Percentiles rank a stretch among this genome's conserved stretches.
These are phyloP conservation scores for Pollimyrus isidori DNA, from an alignment of 2,113 vertebrate species.

Conservation along the genomic window DNA sequence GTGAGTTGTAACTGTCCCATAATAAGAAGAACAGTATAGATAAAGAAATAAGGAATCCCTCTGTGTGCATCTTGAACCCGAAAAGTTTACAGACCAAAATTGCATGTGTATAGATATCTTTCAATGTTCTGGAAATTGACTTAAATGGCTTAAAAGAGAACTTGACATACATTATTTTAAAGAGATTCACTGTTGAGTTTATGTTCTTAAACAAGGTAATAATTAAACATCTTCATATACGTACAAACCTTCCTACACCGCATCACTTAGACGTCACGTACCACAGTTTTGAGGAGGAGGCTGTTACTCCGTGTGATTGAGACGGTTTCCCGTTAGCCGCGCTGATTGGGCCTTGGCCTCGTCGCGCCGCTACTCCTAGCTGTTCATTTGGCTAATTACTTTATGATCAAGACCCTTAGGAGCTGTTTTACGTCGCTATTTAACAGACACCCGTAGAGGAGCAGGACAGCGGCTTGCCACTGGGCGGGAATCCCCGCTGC, in stretches of 20 bases:
- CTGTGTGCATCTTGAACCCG: not conserved
- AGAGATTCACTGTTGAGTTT: not conserved
- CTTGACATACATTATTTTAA: not conserved
- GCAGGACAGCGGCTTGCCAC: not conserved
- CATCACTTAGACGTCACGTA: not conserved
- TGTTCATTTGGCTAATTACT: not conserved
- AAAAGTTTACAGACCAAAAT: not conserved
- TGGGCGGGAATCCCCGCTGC: not conserved
- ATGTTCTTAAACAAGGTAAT: not conserved
- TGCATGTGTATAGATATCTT: not conserved
- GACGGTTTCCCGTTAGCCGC: not conserved
- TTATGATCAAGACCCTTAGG: not conserved
- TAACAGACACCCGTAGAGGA: not conserved
- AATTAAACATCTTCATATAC: not conserved
- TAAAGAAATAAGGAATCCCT: not conserved
- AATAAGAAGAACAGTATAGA: not conserved
- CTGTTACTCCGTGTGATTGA: not conserved
- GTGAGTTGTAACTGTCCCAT: not conserved
- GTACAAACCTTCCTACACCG: not conserved
- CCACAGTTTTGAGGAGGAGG: not conserved
- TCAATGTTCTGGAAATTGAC: not conserved
- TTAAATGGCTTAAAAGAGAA: not conserved
- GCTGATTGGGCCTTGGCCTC: not conserved
- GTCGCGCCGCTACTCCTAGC: not conserved
- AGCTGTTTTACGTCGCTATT: not conserved